A percentile compares a stretch with the other conserved stretches of the same genome.
Evolutionary conservation across 1,140 invertebrate species (phyloP).

Genomic region (Drosophila triauraria): DNA sequence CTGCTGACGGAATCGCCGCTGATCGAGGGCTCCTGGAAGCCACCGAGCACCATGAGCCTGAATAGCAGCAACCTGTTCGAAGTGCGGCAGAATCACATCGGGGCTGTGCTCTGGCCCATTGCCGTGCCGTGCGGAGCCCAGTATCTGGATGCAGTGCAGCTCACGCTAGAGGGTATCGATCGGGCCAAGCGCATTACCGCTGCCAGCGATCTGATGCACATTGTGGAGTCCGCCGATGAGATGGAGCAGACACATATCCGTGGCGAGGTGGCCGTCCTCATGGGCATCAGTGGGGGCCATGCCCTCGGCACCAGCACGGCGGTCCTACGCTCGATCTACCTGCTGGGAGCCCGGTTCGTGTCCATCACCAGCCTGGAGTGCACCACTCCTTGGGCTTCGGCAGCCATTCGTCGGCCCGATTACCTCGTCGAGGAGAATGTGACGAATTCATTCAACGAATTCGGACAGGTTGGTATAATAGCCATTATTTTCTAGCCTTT

Average conservation of each 20-base stretch:
- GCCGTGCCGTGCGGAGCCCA: constrained; percentile 88
- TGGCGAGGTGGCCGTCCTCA: constrained; percentile 89
- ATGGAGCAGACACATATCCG: constrained; percentile 88
- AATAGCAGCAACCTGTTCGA: constrained; percentile 70
- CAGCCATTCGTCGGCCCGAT: constrained; percentile 70
- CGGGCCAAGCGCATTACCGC: constrained; percentile 87
- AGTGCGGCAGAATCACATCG: constrained; percentile 76
- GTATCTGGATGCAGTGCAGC: constrained; percentile 88
- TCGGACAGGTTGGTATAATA: constrained; percentile 84
- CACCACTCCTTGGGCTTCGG: constrained; percentile 89
- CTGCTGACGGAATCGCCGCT: constrained; percentile 87
- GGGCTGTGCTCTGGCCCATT: constrained; percentile 88
- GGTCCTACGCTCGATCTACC: constrained; percentile 89
- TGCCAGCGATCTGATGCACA: constrained; percentile 72
- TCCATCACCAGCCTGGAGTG: constrained; percentile 90
- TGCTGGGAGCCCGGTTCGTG: constrained; percentile 90
- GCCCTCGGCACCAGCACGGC: constrained; percentile 90
- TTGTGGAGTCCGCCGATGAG: constrained; percentile 85
- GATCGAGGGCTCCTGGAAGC: constrained; percentile 86
- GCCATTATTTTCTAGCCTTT: too few relatives aligned
- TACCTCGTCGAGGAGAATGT: constrained; percentile 79
- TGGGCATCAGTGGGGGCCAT: constrained; percentile 91
- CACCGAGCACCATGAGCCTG: constrained; percentile 62
- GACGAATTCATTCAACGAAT: constrained; percentile 85
- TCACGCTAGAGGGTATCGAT: constrained; percentile 89